Evolutionary conservation across 2,113 vertebrate genomes (phyloP).

Genomic region (Nannobrachium achirus): DNA sequence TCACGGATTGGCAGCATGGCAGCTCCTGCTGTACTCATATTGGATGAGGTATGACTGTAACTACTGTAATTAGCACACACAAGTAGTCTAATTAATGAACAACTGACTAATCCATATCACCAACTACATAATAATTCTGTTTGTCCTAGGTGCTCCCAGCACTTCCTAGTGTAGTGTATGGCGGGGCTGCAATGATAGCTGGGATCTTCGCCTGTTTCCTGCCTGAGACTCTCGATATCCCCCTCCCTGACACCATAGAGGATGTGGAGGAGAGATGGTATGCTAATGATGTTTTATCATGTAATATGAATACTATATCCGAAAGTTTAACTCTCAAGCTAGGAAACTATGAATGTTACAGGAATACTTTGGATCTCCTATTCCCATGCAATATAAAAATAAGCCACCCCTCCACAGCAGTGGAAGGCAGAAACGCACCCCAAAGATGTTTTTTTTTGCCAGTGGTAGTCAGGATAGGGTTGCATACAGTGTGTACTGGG

Average conservation of each 20-base stretch:
- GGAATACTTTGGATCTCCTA: too few species aligned
- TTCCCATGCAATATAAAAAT: too few species aligned
- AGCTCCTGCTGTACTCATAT: slow-evolving; percentile 87
- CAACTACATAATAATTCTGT: neutral
- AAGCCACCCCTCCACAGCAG: too few species aligned
- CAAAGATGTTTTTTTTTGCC: too few species aligned
- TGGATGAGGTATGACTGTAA: slow-evolving; percentile 76
- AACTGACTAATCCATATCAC: neutral
- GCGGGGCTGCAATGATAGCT: slow-evolving; percentile 76
- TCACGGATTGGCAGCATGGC: slow-evolving; percentile 89
- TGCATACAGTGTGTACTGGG: too few species aligned
- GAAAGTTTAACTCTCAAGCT: too few species aligned
- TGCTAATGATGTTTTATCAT: slow-evolving; percentile 24
- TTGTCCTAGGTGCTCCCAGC: slow-evolving; percentile 73
- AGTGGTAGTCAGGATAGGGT: too few species aligned
- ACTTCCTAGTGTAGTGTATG: slow-evolving; percentile 85
- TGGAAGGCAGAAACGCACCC: too few species aligned
- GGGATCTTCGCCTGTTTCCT: slow-evolving; percentile 78
- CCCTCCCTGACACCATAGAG: slow-evolving; percentile 86
- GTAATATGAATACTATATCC: slow-evolving; percentile 6
- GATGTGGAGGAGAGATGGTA: slow-evolving; percentile 82
- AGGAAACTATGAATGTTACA: too few species aligned
- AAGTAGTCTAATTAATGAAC: neutral
- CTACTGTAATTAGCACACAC: neutral
- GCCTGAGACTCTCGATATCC: slow-evolving; percentile 85